phyloP scores from a whole-genome alignment of 2,113 vertebrate genomes.

The Neolamprologus sp. region DNA sequence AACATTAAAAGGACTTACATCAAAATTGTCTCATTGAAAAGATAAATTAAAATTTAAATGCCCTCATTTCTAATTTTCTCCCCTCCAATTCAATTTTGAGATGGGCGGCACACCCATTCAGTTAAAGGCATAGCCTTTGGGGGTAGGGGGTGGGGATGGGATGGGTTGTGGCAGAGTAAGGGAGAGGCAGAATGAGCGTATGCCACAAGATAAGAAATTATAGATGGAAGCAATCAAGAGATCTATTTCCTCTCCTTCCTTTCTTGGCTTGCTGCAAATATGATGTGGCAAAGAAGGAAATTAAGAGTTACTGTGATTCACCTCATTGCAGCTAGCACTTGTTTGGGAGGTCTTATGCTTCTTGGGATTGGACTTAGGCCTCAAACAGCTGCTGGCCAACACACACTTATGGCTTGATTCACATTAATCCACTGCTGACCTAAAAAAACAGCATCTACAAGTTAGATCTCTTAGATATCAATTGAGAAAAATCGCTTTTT shows the following conservation, averaged over 20 bases:
- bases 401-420: conserved; percentile 22
- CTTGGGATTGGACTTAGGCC: conserved; percentile 24
- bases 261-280: conserved; percentile 42
- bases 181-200: conserved; percentile 8
- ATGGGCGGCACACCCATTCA: conserved; percentile 43
- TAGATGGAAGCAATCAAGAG: conserved; percentile 60
- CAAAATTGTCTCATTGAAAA: conserved; percentile 30
- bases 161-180: background rate
- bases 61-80: conserved; percentile 53
- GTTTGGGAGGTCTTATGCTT: conserved; percentile 28
- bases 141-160: background rate
- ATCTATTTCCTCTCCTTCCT: conserved; percentile 40
- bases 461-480: background rate
- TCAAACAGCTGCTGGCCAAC: conserved; percentile 34
- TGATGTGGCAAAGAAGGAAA: conserved; percentile 52
- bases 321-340: conserved; percentile 51
- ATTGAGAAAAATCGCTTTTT: background rate
- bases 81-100: conserved; percentile 59
- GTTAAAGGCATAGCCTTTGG: conserved; percentile 23
- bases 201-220: conserved; percentile 62
- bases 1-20: background rate
- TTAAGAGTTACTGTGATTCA: conserved; percentile 57
- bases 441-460: conserved; percentile 7
- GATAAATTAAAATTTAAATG: conserved; percentile 58
- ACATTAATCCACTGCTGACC: conserved; percentile 57